Conservation (phyloP, 2,888 invertebrate species). For the Folsomia manolachei region DNA sequence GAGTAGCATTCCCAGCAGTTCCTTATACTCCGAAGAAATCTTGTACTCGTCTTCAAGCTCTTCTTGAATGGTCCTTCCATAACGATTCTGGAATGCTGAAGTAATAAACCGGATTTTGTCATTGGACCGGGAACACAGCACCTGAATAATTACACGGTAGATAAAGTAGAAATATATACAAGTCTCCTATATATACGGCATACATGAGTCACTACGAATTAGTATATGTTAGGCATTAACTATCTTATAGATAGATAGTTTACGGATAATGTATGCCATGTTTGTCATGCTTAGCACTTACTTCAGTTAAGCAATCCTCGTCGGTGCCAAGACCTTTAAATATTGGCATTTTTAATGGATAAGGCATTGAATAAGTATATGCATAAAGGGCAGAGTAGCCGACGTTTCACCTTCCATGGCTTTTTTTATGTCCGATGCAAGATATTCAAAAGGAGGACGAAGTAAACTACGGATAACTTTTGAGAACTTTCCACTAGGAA, state of each 20-base stretch:
- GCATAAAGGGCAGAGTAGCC: too few species aligned
- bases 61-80: conserved; percentile 37
- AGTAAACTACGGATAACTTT: conserved; percentile 69
- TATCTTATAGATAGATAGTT: not conserved
- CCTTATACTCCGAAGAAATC: conserved; percentile 41
- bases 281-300: too few species aligned
- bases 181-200: not conserved
- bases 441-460: conserved; percentile 65
- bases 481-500: conserved; percentile 73
- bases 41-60: conserved; percentile 42
- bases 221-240: not conserved
- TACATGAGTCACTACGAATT: too few species aligned
- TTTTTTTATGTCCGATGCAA: conserved; percentile 69
- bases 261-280: not conserved
- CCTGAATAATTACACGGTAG: conserved; percentile 51
- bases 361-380: too few species aligned
- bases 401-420: conserved; percentile 71
- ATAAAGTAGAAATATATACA: not conserved
- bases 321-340: conserved; percentile 75
- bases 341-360: too few species aligned
- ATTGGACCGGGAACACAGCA: conserved; percentile 69
- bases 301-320: conserved; percentile 68
- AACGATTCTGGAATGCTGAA: conserved; percentile 60
- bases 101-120: conserved; percentile 65
- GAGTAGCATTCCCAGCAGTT: conserved; percentile 37